Percentiles rank a stretch among this genome's conserved stretches.
Evolutionary conservation across 2,888 invertebrate genomes (phyloP).

Genomic region (Epinotia demarniana): DNA sequence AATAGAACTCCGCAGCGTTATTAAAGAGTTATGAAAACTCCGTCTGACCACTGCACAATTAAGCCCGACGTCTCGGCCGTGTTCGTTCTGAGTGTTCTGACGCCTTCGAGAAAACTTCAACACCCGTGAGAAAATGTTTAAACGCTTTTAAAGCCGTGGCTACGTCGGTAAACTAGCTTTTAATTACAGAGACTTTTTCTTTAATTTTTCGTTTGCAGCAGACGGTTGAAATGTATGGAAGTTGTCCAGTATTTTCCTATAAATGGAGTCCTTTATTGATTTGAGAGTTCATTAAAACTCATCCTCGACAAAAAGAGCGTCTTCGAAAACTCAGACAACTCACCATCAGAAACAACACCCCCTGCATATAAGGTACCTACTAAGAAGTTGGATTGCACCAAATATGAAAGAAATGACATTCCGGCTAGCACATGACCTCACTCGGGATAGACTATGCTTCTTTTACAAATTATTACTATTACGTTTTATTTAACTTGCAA

Average conservation of each 20-base stretch:
- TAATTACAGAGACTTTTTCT: slow-evolving; percentile 13
- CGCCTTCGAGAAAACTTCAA: slow-evolving; percentile 29
- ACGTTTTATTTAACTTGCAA: too few species aligned
- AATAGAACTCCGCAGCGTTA: background rate
- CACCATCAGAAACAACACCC: too few species aligned
- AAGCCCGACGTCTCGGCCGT: slow-evolving; percentile 1
- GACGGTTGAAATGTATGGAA: background rate
- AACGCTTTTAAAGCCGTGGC: slow-evolving; percentile 9
- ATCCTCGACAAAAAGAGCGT: too few species aligned
- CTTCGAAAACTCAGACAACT: too few species aligned
- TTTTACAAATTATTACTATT: too few species aligned
- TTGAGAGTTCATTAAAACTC: background rate
- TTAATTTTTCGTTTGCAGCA: slow-evolving; percentile 6
- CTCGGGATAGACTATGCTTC: too few species aligned
- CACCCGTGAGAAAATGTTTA: slow-evolving; percentile 23
- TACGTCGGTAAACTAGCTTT: slow-evolving; percentile 30
- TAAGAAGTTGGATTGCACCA: too few species aligned
- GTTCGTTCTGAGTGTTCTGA: background rate
- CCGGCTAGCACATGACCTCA: too few species aligned
- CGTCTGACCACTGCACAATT: slow-evolving; percentile 21
- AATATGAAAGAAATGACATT: too few species aligned
- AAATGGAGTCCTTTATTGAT: background rate
- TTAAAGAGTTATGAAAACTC: slow-evolving; percentile 15
- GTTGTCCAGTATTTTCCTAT: background rate
- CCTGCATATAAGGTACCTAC: too few species aligned